Evolutionary conservation across 2,113 vertebrate species (phyloP).

Genomic region (Chlorocebus sabaeus): DNA sequence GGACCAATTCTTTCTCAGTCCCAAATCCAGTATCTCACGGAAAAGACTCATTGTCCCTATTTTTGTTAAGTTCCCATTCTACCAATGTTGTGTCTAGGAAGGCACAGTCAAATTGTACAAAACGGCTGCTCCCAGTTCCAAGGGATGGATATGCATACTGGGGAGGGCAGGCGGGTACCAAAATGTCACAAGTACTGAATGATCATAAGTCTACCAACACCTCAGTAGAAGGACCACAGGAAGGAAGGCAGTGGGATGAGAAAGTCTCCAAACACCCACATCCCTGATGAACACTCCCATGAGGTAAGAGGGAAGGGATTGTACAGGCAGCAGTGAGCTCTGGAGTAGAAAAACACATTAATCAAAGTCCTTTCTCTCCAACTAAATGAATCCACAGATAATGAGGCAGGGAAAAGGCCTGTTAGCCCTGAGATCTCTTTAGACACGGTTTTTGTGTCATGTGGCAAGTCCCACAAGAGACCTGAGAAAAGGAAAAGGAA

Average conservation of each 20-base stretch:
- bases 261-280: not conserved
- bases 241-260: not conserved
- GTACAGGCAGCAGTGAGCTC: not conserved
- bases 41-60: not conserved
- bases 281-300: not conserved
- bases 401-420: slow-evolving; percentile 4
- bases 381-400: slow-evolving; percentile 18
- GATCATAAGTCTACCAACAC: not conserved
- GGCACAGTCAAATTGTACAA: not conserved
- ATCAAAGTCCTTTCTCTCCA: not conserved
- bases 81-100: not conserved
- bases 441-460: slow-evolving; percentile 21
- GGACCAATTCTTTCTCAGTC: not conserved
- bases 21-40: not conserved
- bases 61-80: not conserved
- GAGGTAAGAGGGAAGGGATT: not conserved
- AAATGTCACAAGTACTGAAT: not conserved
- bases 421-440: not conserved
- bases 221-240: not conserved
- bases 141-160: not conserved
- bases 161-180: not conserved
- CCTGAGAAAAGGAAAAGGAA: not conserved
- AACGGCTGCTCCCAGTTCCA: not conserved
- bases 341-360: not conserved
- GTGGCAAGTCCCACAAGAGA: not conserved